phyloP scores from a whole-genome alignment of 2,797 vertebrate genomes.

The Gobio occitaniae region DNA sequence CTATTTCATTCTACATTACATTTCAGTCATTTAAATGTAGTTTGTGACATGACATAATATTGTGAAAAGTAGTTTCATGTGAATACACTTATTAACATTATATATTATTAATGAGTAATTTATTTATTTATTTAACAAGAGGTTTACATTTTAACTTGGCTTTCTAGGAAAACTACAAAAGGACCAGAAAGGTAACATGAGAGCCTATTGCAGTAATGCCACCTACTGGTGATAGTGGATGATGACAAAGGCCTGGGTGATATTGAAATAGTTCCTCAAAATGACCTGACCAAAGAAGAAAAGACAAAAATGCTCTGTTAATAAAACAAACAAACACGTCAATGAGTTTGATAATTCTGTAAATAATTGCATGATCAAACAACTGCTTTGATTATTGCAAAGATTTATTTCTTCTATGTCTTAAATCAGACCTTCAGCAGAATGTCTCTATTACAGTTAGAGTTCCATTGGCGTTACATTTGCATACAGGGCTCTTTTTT shows the following conservation, averaged over 20 bases:
- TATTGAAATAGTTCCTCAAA: neutral
- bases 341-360: neutral
- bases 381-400: conserved; percentile 14
- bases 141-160: neutral
- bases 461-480: neutral
- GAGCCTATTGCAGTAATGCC: conserved; percentile 18
- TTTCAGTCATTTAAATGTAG: neutral
- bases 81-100: neutral
- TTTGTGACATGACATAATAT: neutral
- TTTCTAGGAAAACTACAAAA: neutral
- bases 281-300: neutral
- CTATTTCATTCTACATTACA: neutral
- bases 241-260: neutral
- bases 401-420: conserved; percentile 12
- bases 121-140: neutral
- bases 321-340: neutral
- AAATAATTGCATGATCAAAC: neutral
- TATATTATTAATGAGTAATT: neutral
- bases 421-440: neutral
- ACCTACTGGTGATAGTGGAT: conserved; percentile 29
- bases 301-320: neutral
- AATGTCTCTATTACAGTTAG: neutral
- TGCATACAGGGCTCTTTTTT: neutral
- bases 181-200: conserved; percentile 4
- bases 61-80: neutral